Evolutionary conservation across 2,797 vertebrate genomes (phyloP), one percentile per base, ranked within the genome.

Genomic region (Crenichthys baileyi): DNA sequence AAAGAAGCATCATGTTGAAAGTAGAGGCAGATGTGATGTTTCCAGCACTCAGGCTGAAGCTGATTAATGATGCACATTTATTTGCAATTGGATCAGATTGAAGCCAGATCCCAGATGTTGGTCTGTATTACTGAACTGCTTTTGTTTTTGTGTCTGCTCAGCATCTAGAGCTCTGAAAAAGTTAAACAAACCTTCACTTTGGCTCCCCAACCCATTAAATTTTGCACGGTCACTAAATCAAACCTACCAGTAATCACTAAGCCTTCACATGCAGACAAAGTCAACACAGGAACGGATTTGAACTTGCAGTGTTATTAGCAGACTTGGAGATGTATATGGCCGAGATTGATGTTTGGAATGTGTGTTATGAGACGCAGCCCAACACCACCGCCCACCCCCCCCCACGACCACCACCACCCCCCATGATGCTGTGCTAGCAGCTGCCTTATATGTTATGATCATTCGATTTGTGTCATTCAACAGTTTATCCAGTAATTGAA

Each of bases 401-500:
- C 7, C 79, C 15, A n/a, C n/a, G n/a, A n/a, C n/a, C n/a, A n/a
- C n/a, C n/a, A n/a, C n/a, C 11, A 44, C 61, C 7, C 79, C 15
- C 36, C 67, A 9, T 73, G 6, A 44, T 29, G 58, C 4, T 41
- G 4, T 83, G 82, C 89, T 90, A 87, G 82, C 80, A 82, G 46
- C 63, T 63, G 76, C 46, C 61, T 71, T 46, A 41, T 31, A 11
- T 44, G 84, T 73, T 12, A 24, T 70, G 78, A 84, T 84, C 81
- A 78, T 78, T 77, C 81, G 55, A 73, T 92, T 89, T 79, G 78
- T 87, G 81, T 87, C 86, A 79, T 29, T 80, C 73, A 75, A 83
- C 84, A 89, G 87, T 90, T 90, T 85, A 91, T 83, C 79, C 82
- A 6, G 56, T 84, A 79, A 90, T 88, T 79, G 84, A 65, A 56